Evolutionary conservation across 2,888 invertebrate genomes (phyloP).

Genomic region (Chrysolina haemoptera): DNA sequence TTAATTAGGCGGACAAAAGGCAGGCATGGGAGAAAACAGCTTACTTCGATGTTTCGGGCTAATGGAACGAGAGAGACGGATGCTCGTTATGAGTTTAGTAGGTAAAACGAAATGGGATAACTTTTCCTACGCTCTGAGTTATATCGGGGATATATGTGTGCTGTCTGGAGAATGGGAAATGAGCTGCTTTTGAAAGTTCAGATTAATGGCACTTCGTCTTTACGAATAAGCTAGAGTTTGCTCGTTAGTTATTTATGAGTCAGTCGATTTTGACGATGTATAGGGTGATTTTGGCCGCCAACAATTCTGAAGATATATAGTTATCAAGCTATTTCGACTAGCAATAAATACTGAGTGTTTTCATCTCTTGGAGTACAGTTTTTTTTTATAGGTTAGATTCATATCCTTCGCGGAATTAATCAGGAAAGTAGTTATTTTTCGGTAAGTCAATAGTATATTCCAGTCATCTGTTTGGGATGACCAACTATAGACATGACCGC

Average conservation of each 20-base stretch:
- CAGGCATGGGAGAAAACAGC: slow-evolving; percentile 33
- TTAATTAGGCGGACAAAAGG: slow-evolving; percentile 48
- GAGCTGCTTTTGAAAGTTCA: slow-evolving; percentile 50
- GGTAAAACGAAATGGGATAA: slow-evolving; percentile 47
- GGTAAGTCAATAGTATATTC: no score
- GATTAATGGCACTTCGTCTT: slow-evolving; percentile 40
- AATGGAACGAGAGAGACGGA: slow-evolving; percentile 44
- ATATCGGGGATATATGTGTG: slow-evolving; percentile 35
- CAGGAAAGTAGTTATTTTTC: no score
- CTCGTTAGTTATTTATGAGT: slow-evolving; percentile 10
- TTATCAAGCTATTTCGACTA: no score
- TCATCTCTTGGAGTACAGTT: no score
- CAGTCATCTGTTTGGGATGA: no score
- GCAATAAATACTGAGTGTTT: no score
- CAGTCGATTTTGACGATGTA: not conserved
- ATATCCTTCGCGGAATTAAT: no score
- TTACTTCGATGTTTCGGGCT: slow-evolving; percentile 35
- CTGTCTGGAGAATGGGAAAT: slow-evolving; percentile 52
- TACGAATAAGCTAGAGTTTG: slow-evolving; percentile 18
- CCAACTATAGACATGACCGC: no score
- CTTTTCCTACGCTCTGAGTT: slow-evolving; percentile 41
- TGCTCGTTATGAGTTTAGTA: slow-evolving; percentile 44
- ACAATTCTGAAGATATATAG: no score
- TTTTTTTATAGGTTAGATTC: no score
- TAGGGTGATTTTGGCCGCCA: not conserved